Evolutionary conservation across 1,140 invertebrate species (phyloP), one percentile per base, ranked within the genome.

Genomic region (Laodelphax striatellus): DNA sequence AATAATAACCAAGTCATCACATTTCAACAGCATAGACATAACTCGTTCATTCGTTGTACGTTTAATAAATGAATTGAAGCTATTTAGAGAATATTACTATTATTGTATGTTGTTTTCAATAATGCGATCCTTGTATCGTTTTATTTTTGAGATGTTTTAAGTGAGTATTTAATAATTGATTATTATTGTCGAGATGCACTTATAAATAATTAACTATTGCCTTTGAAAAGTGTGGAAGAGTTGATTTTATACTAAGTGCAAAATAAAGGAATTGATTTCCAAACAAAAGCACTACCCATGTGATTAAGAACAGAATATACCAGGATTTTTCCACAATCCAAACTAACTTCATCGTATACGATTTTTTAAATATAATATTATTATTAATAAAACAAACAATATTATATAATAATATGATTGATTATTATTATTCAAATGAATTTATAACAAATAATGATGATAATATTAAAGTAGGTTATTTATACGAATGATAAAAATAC

Each of bases 361-460:
- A 58, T 58, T 58, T 58, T 58, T 58, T 58, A 58, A 57, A 58
- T 58, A 58, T 58, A 28, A 46, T 38, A 38, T 38, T 38, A 38
- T 38, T 38, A 38, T 38, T 38, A 38, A 38, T 38, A 38, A 38
- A 38, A 58, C 44, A 58, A 44, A 46, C 52, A 58, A 58, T 52
- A 58, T 50, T 52, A 58, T 58, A 58, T 58, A 52, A 58, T 58
- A 52, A 58, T 58, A 52, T 50, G 50, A 58, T 52, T 58, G 52
- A 44, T 58, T 57, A 58, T 58, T 58, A 53, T 58, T 52, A 52
- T 58, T 52, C 44, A 53, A 28, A 53, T 22, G 22, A 28, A 58
- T 58, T 52, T 44, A 41, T 46, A 58, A 34, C 31, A 31, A 50
- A 58, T 58, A 58, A 58, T 58, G 52, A 58, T 58, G 50, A 58